Evolutionary conservation across 1,140 invertebrate genomes (phyloP), one percentile per base, ranked within the genome.

Genomic region (Drosophila bipectinata): DNA sequence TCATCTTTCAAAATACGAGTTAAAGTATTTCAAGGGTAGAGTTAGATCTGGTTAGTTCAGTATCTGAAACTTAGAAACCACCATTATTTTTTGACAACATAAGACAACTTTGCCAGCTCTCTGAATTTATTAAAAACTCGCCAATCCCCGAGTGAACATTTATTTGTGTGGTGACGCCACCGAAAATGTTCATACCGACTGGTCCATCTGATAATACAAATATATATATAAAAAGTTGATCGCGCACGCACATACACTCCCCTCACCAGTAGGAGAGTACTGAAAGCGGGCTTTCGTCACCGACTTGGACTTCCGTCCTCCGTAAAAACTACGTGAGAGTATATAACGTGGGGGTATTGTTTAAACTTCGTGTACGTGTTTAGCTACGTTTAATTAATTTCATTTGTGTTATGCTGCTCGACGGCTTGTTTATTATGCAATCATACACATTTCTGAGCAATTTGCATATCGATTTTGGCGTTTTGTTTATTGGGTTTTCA

Each of bases 391-490:
- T 62, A 87, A 87, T 87, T 85, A 87, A 75, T 62, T 80, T 82
- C 62, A 77, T 81, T 73, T 71, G 72, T 87, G 73, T 63, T 63
- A 18, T 51, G 10, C 37, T 52, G 47, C 21, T 39, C 66, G 2
- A 53, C 30, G 21, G 60, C 44, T 68, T 72, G 81, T 85, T 87
- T 88, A 85, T 85, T 85, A 85, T 85, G 82, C 79, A 85, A 85
- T 84, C 81, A 77, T 73, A 71, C 54, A 77, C 54, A 77, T 74
- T 63, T 81, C 69, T 80, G 61, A 75, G 39, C 78, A 34, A 60
- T 82, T 87, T 73, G 66, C 83, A 72, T 78, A 88, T 85, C 78
- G 69, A 78, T 72, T 78, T 88, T 87, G 71, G 82, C 73, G 73
- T 64, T 72, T 85, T 85, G 83, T 72, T 88, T 87, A 85, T 87